Percentiles rank a stretch among this genome's conserved stretches.
phyloP scores from a whole-genome alignment of 2,888 invertebrate species.

The Onchidella celtica region DNA sequence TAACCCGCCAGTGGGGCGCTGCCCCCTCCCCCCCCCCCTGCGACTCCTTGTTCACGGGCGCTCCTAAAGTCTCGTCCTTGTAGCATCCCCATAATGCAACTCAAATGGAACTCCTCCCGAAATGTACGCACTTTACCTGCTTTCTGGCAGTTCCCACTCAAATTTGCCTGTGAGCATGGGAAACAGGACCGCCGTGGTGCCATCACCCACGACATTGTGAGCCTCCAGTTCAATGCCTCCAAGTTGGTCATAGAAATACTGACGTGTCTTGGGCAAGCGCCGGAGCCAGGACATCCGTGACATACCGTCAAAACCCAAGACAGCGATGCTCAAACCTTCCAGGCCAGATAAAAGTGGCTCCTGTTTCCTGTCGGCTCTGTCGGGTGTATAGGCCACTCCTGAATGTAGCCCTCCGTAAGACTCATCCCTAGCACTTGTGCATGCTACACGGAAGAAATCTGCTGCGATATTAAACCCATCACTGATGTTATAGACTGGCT shows the following conservation, averaged over 20 bases:
- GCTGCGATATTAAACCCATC: slow-evolving; percentile 53
- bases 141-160: slow-evolving; percentile 93
- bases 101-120: no score
- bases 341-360: slow-evolving; percentile 73
- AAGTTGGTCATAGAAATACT: slow-evolving; percentile 70
- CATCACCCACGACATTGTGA: slow-evolving; percentile 81
- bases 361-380: slow-evolving; percentile 9
- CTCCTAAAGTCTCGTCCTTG: no score
- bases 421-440: slow-evolving; percentile 54
- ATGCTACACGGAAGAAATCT: slow-evolving; percentile 65
- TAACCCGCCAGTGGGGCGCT: no score
- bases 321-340: slow-evolving; percentile 86
- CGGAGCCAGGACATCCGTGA: slow-evolving; percentile 86
- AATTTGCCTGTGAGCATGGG: slow-evolving; percentile 90
- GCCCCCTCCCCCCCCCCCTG: no score
- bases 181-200: slow-evolving; percentile 85
- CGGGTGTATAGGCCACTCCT: slow-evolving; percentile 79
- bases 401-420: slow-evolving; percentile 86
- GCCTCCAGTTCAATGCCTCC: slow-evolving; percentile 84
- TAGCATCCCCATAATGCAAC: no score
- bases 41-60: no score
- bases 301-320: slow-evolving; percentile 91
- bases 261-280: slow-evolving; percentile 71
- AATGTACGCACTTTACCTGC: slow-evolving; percentile 84
- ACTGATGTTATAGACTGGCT: slow-evolving; percentile 42